A percentile compares a stretch with the other conserved stretches of the same genome.
phyloP scores from a whole-genome alignment of 2,888 invertebrate genomes.

The Cephus spinipes region DNA sequence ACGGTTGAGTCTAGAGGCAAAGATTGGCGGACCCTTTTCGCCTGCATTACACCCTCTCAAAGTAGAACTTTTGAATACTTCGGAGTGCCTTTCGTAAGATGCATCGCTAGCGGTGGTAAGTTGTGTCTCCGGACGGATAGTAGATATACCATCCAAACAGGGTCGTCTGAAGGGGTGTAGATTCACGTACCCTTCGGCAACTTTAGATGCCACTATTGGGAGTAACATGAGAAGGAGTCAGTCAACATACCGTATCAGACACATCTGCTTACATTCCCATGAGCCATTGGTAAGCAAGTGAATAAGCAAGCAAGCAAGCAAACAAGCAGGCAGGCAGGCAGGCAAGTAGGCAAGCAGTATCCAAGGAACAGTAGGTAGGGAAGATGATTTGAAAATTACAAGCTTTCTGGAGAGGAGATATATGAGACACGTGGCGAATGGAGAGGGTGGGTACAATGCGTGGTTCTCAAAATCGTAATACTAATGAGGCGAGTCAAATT shows the following conservation, averaged over 20 bases:
- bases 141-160: background rate
- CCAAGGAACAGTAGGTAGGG: too few species aligned
- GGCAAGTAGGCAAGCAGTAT: too few species aligned
- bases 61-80: slow-evolving; percentile 17
- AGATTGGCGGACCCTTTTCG: slow-evolving; percentile 20
- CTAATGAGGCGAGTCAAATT: too few species aligned
- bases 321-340: too few species aligned
- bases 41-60: slow-evolving; percentile 22
- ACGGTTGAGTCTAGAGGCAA: slow-evolving; percentile 14
- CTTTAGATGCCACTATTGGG: background rate
- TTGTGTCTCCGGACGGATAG: too few species aligned
- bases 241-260: slow-evolving; percentile 22
- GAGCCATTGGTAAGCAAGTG: background rate
- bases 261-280: slow-evolving; percentile 21
- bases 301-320: too few species aligned
- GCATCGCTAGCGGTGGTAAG: too few species aligned
- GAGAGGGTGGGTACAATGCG: too few species aligned
- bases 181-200: background rate
- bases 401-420: too few species aligned
- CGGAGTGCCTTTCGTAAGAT: background rate
- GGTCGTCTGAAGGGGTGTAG: slow-evolving; percentile 7
- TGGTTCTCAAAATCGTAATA: too few species aligned
- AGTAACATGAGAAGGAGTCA: slow-evolving; percentile 21
- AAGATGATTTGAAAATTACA: too few species aligned
- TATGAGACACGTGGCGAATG: too few species aligned